A percentile compares a stretch with the other conserved stretches of the same genome.
Conservation (phyloP, 2,888 invertebrate genomes). For the Epirrita christyi region DNA sequence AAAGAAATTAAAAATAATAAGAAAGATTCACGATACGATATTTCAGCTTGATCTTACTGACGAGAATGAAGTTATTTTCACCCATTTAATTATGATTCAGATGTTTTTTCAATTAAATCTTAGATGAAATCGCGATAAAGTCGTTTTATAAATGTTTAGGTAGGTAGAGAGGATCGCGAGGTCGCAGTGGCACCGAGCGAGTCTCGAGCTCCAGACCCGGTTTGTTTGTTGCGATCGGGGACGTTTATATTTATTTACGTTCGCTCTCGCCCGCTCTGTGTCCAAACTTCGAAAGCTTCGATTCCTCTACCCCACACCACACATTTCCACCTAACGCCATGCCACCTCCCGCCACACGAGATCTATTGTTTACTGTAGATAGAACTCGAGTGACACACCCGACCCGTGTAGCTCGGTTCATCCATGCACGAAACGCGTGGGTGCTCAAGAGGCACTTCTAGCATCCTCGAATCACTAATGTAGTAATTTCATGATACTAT, state of each 20-base stretch:
- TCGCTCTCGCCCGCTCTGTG: conserved; percentile 41
- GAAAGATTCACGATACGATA: no score
- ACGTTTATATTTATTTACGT: conserved; percentile 56
- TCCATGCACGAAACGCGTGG: conserved; percentile 32
- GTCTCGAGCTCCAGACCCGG: conserved; percentile 27
- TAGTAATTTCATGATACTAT: neutral
- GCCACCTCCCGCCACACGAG: conserved; percentile 32
- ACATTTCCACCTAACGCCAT: conserved; percentile 23
- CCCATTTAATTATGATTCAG: no score
- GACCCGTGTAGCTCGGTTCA: conserved; percentile 41
- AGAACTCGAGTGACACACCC: conserved; percentile 40
- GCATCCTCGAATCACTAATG: conserved; percentile 5
- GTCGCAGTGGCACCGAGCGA: conserved; percentile 21
- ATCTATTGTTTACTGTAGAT: conserved; percentile 48
- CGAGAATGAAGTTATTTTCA: no score
- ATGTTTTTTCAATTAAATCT: no score
- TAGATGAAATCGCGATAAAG: neutral
- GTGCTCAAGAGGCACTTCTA: conserved; percentile 34
- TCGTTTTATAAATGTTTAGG: conserved; percentile 9
- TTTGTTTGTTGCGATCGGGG: conserved; percentile 52
- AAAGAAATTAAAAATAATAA: no score
- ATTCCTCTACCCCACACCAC: conserved; percentile 37
- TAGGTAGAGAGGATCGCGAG: conserved; percentile 3
- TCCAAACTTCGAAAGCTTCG: conserved; percentile 52
- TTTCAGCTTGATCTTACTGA: no score